These are phyloP conservation scores for Macrostomum lignano DNA, from an alignment of 1,140 invertebrate species.

Conservation along the genomic window DNA sequence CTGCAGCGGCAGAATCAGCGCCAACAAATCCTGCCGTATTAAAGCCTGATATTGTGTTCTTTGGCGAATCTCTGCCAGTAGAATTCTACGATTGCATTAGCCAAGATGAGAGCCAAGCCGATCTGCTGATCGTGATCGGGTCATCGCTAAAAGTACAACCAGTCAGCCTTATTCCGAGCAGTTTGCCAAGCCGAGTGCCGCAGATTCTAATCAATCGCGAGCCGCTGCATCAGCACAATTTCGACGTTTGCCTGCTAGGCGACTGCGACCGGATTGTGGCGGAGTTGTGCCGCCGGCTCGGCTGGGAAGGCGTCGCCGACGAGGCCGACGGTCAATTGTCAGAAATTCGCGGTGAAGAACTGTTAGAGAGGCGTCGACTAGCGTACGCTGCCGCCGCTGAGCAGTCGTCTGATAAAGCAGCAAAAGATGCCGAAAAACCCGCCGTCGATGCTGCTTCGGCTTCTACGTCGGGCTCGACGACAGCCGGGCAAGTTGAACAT, in stretches of 20 bases:
- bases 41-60: conserved; percentile 80
- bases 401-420: too few species aligned
- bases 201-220: conserved; percentile 62
- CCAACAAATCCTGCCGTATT: conserved; percentile 46
- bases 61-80: conserved; percentile 59
- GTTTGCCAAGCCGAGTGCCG: conserved; percentile 44
- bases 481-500: too few species aligned
- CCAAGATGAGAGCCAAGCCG: conserved; percentile 49
- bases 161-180: conserved; percentile 54
- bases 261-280: conserved; percentile 48
- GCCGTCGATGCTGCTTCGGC: too few species aligned
- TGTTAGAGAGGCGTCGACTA: too few species aligned
- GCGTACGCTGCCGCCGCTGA: too few species aligned
- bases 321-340: too few species aligned
- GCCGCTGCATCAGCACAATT: conserved; percentile 46
- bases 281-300: not conserved
- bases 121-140: conserved; percentile 60
- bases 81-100: conserved; percentile 52
- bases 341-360: too few species aligned
- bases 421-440: too few species aligned
- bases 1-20: conserved; percentile 9
- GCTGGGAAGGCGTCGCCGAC: conserved; percentile 1
- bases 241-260: conserved; percentile 61
- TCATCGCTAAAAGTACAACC: conserved; percentile 62
- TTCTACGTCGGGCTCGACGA: too few species aligned